Evolutionary conservation across 2,797 vertebrate genomes (phyloP), one percentile per base, ranked within the genome.

Genomic region (Myotis vivesi): DNA sequence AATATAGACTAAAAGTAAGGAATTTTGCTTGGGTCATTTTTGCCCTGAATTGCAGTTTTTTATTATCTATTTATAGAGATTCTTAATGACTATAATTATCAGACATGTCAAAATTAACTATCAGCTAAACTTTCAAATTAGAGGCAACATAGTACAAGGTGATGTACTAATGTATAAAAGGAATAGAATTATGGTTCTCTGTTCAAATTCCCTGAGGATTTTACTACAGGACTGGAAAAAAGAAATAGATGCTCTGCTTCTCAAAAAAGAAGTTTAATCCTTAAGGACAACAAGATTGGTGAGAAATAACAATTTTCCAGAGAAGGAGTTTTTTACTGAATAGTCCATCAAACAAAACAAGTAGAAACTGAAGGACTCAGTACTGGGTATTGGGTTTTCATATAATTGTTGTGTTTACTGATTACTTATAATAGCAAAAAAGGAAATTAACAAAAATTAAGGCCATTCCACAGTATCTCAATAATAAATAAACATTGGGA

Each of bases 221-320:
- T 97, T 96, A 97, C 95, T 91, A 93, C 1, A 91, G 89, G 38
- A 95, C 91, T 93, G 81, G 93, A 38, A 23, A 85, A 96, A 97
- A 80, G 44, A 96, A 97, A 94, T 85, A 96, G 72, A 19, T 92
- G 80, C 72, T 91, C 25, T 89, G 90, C 62, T 97, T 97, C 77
- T 91, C 41, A 96, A 95, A 97, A 66, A 94, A 96, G 68, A 12
- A 95, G 68, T 53, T 84, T 95, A 97, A 97, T 96, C 93, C 95
- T 97, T 92, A 97, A 97, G 90, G 94, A 97, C 88, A 95, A 88
- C 81, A 96, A 94, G 93, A 93, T 22, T 97, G 76, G 69, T 97
- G 93, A 97, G 88, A 97, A 97, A 97, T 92, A 97, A 94, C 83
- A 93, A 97, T 98, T 98, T 98, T 96, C 76, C 76, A 76, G 77